Conservation (phyloP, 2,113 vertebrate genomes). For the Loxodonta africana region DNA sequence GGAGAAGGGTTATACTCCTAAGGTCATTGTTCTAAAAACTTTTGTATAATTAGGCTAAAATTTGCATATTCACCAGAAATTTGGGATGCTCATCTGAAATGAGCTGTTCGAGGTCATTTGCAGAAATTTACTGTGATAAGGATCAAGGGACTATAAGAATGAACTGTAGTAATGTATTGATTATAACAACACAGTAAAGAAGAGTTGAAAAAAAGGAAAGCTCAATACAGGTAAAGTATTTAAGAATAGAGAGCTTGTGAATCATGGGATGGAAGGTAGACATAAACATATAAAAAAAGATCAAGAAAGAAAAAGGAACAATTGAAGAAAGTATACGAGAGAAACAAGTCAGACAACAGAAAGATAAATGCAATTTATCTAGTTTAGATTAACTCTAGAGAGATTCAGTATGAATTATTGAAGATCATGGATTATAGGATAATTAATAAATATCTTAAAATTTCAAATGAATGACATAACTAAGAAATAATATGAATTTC, state of each 20-base stretch:
- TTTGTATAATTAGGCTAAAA: constrained; percentile 77
- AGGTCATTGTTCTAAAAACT: constrained; percentile 71
- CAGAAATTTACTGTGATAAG: constrained; percentile 15
- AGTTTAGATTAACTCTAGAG: background rate
- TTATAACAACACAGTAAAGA: background rate
- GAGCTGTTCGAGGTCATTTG: constrained; percentile 57
- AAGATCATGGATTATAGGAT: background rate
- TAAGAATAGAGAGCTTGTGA: background rate
- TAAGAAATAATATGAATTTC: background rate
- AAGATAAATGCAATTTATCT: background rate
- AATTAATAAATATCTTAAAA: background rate
- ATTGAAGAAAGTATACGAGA: background rate
- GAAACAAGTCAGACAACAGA: background rate
- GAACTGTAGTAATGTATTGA: background rate
- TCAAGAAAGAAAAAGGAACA: background rate
- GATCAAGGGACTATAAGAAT: background rate
- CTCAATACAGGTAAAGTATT: background rate
- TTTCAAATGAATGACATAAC: constrained; percentile 7
- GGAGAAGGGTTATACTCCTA: constrained; percentile 53
- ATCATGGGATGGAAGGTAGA: background rate
- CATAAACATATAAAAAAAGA: background rate
- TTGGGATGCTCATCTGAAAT: constrained; percentile 37
- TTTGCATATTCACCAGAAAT: constrained; percentile 76
- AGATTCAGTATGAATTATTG: background rate
- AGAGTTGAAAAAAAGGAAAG: background rate